Evolutionary conservation across 2,113 vertebrate genomes (phyloP).

Genomic region (Guaruba guarouba): DNA sequence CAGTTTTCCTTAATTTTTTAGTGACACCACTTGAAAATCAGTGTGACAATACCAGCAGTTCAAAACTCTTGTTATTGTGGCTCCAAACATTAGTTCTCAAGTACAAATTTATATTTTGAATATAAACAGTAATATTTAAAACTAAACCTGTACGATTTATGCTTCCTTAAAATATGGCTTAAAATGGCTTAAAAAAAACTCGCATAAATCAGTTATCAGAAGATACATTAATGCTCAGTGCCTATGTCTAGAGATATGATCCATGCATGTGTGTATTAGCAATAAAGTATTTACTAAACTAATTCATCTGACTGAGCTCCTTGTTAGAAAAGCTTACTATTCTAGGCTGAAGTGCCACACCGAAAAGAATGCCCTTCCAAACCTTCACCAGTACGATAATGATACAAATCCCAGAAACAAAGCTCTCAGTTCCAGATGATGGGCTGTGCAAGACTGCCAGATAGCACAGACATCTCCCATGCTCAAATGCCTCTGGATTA

Average conservation of each 20-base stretch:
- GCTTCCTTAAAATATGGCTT: slow-evolving; percentile 14
- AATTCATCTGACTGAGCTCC: slow-evolving; percentile 37
- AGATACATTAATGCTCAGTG: background rate
- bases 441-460: slow-evolving; percentile 49
- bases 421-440: slow-evolving; percentile 71
- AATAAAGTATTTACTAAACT: slow-evolving; percentile 12
- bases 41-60: background rate
- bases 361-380: slow-evolving; percentile 65
- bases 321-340: slow-evolving; percentile 53
- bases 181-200: background rate
- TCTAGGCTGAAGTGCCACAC: slow-evolving; percentile 55
- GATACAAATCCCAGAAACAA: slow-evolving; percentile 68
- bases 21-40: slow-evolving; percentile 30
- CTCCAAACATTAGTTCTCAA: slow-evolving; percentile 28
- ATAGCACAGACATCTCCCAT: slow-evolving; percentile 67
- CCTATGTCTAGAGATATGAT: background rate
- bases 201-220: slow-evolving; percentile 8
- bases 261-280: background rate
- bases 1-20: slow-evolving; percentile 28
- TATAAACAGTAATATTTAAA: background rate
- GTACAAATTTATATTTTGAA: slow-evolving; percentile 21
- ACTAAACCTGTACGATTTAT: background rate
- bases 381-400: slow-evolving; percentile 64
- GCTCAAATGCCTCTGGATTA: slow-evolving; percentile 67
- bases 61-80: slow-evolving; percentile 12